Base-by-base conservation (phyloP, 2,888 invertebrate genomes). In the Cryptops parisi region DNA sequence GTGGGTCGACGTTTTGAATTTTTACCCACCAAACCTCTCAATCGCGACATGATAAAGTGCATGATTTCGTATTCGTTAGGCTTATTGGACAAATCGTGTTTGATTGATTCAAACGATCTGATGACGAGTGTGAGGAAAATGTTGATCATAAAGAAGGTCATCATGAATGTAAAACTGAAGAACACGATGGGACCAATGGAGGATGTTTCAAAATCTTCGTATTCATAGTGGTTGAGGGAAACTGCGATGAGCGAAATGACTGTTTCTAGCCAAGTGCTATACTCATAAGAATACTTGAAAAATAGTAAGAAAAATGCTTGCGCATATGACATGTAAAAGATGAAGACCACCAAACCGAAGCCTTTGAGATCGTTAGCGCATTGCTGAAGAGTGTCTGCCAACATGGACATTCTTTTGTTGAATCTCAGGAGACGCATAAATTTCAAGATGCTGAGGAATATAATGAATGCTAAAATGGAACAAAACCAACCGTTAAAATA, bases 331-430 rank as follows among this genome's bases (percentile, higher is more conserved):
- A 53, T 43, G 49, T 62, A 60, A 1, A 56, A 19, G 6, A 46
- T 15, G 46, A 67, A 50, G 61, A 72, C 70, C 0, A 67, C 63
- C 47, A 70, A 58, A 43, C 65, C 66, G 62, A 72, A 72, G 25
- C 67, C 64, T 54, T 66, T 64, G 38, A 71, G 61, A 53, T 64
- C 63, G 6, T 61, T 58, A 2, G 62, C 55, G 17, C 67, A 65
- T 17, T 56, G 59, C 48, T 62, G 63, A 40, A 72, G 63, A 17
- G 72, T 72, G 50, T 67, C 66, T 0, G 71, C 69, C 44, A 72
- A 61, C 65, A 71, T 68, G 51, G 68, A 67, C 64, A 72, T 71
- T 53, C 70, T 65, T 56, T 66, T 64, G 64, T 72, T 72, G 64
- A 72, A 71, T 52, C 69, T 62, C 22, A 72, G 63, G 19, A 72